Conservation (phyloP, 2,797 vertebrate genomes). For the Hippocampus kuda region DNA sequence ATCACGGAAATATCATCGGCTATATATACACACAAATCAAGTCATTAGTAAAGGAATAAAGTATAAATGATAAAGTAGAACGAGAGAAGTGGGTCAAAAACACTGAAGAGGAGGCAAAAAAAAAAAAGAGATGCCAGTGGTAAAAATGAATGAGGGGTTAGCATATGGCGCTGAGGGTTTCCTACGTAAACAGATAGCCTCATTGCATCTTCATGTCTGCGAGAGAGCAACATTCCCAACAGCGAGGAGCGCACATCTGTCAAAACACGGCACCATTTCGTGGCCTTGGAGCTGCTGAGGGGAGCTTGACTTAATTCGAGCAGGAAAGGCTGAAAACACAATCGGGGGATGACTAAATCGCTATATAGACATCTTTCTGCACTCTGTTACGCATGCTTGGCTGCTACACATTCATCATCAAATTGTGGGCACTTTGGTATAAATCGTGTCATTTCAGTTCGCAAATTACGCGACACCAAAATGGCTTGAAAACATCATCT, state of each 20-base stretch:
- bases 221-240: constrained; percentile 35
- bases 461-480: background rate
- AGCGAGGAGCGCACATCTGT: constrained; percentile 29
- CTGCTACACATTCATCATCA: background rate
- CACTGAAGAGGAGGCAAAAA: background rate
- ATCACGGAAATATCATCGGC: background rate
- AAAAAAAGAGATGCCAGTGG: constrained; percentile 15
- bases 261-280: constrained; percentile 21
- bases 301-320: constrained; percentile 17
- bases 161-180: constrained; percentile 27
- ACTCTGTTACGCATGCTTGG: background rate
- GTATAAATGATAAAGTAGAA: background rate
- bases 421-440: background rate
- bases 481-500: background rate
- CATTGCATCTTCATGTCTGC: constrained; percentile 49
- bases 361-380: constrained; percentile 3
- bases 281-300: constrained; percentile 27
- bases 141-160: constrained; percentile 16
- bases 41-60: background rate
- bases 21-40: background rate
- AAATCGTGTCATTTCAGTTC: background rate
- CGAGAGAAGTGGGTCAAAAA: constrained; percentile 1
- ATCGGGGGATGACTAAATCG: background rate
- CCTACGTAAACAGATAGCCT: constrained; percentile 49
- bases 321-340: constrained; percentile 8